Base-by-base conservation (phyloP, 2,888 invertebrate genomes). In the Willowsia nigromaculata region DNA sequence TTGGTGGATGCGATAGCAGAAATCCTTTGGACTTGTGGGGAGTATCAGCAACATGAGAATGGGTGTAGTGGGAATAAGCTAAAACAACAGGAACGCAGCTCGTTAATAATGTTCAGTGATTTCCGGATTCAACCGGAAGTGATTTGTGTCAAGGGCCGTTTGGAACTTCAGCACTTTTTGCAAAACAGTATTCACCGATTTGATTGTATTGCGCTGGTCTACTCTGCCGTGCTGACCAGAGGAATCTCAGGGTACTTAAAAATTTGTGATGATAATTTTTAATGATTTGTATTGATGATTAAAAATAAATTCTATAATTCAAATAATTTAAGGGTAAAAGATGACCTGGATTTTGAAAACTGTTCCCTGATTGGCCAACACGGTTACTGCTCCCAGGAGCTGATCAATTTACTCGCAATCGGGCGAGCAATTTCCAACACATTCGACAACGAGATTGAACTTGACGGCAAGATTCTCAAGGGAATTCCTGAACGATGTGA, bases 351-450 rank as follows among this genome's bases (percentile, higher is more conserved):
- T 91, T 94, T 94, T 89, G 93, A 94, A 5, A 93, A 93, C 78
- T 94, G 94, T 89, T 93, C 94, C 50, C 92, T 95, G 7, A 94
- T 95, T 90, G 94, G 94, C 11, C 93, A 93, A 33, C 94, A 94
- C 93, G 95, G 95, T 2, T 94, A 95, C 93, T 94, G 94, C 84
- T 94, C 94, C 93, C 94, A 93, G 90, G 94, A 94, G 93, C 93
- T 95, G 71, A 94, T 95, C 13, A 95, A 95, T 92, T 93, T 95
- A 71, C 92, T 95, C 22, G 93, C 94, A 50, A 94, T 94, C 47
- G 95, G 95, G 18, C 93, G 93, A 85, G 95, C 95, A n/a, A 94
- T 94, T 7, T 94, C 94, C n/a, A 94, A 95, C 93, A 94, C 94
- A 0, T 95, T 94, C 93, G 94, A 95, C 92, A 94, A 94, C 91